Evolutionary conservation across 2,888 invertebrate species (phyloP), one percentile per base, ranked within the genome.

Genomic region (Pristionchus exspectatus): DNA sequence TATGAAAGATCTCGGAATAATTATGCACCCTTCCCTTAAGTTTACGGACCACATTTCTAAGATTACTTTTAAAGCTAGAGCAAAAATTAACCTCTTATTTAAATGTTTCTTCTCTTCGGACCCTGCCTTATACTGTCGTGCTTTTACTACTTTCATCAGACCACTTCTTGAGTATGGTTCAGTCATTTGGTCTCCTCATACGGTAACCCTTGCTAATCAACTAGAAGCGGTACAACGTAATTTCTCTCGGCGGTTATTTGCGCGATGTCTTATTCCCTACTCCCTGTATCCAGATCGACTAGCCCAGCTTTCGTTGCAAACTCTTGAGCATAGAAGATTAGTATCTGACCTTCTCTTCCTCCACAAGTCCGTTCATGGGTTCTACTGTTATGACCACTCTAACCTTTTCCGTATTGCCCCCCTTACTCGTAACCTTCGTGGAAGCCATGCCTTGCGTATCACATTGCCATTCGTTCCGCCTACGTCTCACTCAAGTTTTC

Each of bases 111-210:
- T 18, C 33, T 72, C 72, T 33, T 1, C 72, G 10, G 33, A 72
- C 5, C 72, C 30, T 18, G 14, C 12, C 12, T 18, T 72, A 27
- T 72, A 18, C 12, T 33, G 33, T 33, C 30, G 72, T 30, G 72
- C 72, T 2, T 72, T 72, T 14, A 27, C 18, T 33, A 72, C 33
- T 16, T 72, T 72, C 18, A 72, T 72, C 18, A 27, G 72, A 72
- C 72, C 72, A 16, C 33, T 72, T n/a, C 72, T 72, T 33, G 72
- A 72, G 18, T 33, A 72, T 7, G 30, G 72, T 18, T 33, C 72
- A 72, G 72, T 72, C 30, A 27, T 72, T 18, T 72, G 72, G 72
- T 72, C 72, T 33, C 72, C 72, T 33, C 33, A 30, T 33, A 72
- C 72, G 10, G 72, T 72, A 14, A 72, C 33, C 30, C 72, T 72